Conservation (phyloP, 2,113 vertebrate species). For the Neoarius graeffei region DNA sequence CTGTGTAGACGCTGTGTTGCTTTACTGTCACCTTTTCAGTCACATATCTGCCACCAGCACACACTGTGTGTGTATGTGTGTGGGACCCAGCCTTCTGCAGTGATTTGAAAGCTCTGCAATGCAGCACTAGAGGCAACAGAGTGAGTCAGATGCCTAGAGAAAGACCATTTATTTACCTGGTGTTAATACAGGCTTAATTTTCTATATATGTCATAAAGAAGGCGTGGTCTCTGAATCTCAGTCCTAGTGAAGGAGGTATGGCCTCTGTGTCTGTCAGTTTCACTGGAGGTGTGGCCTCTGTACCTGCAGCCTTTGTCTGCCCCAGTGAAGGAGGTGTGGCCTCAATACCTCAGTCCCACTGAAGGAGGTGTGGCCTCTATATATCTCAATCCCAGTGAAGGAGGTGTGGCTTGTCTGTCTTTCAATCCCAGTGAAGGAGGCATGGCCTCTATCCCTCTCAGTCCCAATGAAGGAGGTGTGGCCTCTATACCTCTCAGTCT, state of each 20-base stretch:
- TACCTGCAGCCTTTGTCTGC: too few species aligned
- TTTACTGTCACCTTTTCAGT: not conserved
- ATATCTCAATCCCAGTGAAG: not conserved
- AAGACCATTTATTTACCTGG: not conserved
- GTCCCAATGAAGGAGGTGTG: not conserved
- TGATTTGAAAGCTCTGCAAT: conserved; percentile 72
- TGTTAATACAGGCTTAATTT: not conserved
- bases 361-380: not conserved
- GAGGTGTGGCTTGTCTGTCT: not conserved
- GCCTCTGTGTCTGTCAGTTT: not conserved
- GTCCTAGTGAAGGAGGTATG: not conserved
- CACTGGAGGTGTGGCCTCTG: not conserved
- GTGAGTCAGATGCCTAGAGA: conserved; percentile 61
- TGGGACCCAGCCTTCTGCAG: conserved; percentile 55
- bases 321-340: not conserved
- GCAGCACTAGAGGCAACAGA: conserved; percentile 66
- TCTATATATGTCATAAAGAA: not conserved
- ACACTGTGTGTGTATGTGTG: not conserved
- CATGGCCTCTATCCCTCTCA: not conserved
- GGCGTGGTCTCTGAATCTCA: not conserved
- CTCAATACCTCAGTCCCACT: not conserved
- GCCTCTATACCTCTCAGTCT: not conserved
- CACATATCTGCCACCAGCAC: conserved; percentile 11
- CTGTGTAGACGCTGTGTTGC: conserved; percentile 1
- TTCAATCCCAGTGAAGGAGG: not conserved